Evolutionary conservation across 1,140 invertebrate species (phyloP).

Genomic region (Pachyrhynchus sulphureomaculatus): DNA sequence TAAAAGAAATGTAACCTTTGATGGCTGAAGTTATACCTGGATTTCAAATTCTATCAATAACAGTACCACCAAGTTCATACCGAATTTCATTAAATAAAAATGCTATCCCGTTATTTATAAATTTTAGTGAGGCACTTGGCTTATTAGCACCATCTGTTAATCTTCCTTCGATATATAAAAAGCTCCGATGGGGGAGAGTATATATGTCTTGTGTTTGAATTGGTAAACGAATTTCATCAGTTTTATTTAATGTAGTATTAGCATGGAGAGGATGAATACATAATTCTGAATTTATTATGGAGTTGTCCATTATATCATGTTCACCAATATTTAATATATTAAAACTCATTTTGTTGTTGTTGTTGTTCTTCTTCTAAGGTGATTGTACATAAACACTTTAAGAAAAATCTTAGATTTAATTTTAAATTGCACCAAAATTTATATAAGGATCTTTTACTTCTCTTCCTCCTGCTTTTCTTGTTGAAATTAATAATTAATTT

Average conservation of each 20-base stretch:
- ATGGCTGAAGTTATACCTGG: slow-evolving; percentile 49
- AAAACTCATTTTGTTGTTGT: too few relatives aligned
- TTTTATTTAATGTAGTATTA: slow-evolving; percentile 25
- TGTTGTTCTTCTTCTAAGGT: too few relatives aligned
- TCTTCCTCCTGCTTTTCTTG: too few relatives aligned
- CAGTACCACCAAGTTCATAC: slow-evolving; percentile 52
- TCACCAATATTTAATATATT: too few relatives aligned
- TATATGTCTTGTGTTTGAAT: slow-evolving; percentile 36
- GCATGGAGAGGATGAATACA: slow-evolving; percentile 28
- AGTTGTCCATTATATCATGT: too few relatives aligned
- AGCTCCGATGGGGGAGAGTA: slow-evolving; percentile 33
- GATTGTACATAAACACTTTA: too few relatives aligned
- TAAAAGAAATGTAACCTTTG: slow-evolving; percentile 47
- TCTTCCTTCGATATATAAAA: slow-evolving; percentile 40
- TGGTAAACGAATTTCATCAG: slow-evolving; percentile 38
- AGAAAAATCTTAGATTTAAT: too few relatives aligned
- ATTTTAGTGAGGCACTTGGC: slow-evolving; percentile 32
- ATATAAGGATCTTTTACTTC: too few relatives aligned
- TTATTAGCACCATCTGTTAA: slow-evolving; percentile 27
- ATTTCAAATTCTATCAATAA: slow-evolving; percentile 52
- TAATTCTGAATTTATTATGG: slow-evolving; percentile 16
- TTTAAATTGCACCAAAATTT: too few relatives aligned
- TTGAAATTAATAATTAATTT: too few relatives aligned
- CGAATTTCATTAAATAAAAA: slow-evolving; percentile 53
- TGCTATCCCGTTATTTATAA: slow-evolving; percentile 49